Base-by-base conservation (phyloP, 2,888 invertebrate genomes). In the Phengaris arion region DNA sequence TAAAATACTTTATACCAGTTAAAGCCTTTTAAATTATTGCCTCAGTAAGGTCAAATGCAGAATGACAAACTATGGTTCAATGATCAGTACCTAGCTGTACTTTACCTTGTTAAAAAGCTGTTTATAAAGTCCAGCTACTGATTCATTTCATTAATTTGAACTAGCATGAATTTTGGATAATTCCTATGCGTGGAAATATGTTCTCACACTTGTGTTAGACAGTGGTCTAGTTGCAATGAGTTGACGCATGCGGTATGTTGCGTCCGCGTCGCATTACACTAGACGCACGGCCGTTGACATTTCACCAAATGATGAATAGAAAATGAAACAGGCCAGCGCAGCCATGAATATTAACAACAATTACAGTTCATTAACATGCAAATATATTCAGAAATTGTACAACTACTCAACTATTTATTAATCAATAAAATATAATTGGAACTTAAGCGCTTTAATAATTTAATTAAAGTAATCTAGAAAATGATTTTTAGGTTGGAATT, bases 281-380 rank as follows among this genome's bases (percentile, higher is more conserved):
- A 22, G 15, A 70, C 51, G 52, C 10, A 70, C 70, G 72, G 52
- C 72, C 72, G 72, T 72, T 72, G 72, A 72, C 72, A 54, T 72
- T 72, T 72, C 15, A 72, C 52, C 35, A 72, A 72, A 72, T 72
- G 72, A 72, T 72, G 72, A 72, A 72, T 72, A 72, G 72, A 72
- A 72, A 72, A 22, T 52, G 72, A 52, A 72, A 72, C 52, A 35
- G 72, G 51, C 70, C 70, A 70, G 70, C 51, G 10, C 70, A 70
- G 70, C 22, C 35, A 72, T 72, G 72, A 72, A 72, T 72, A 72
- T 72, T 72, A 72, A 72, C 22, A n/a, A 69, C 70, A 72, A 72
- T 72, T 54, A 35, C 35, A 45, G 52, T 54, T 7, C 22, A 72
- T 54, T 51, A 72, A 35, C 72, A 72, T 72, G 35, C 70, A 48